Conservation (phyloP, 1,140 invertebrate species). For the Helicoverpa zea region DNA sequence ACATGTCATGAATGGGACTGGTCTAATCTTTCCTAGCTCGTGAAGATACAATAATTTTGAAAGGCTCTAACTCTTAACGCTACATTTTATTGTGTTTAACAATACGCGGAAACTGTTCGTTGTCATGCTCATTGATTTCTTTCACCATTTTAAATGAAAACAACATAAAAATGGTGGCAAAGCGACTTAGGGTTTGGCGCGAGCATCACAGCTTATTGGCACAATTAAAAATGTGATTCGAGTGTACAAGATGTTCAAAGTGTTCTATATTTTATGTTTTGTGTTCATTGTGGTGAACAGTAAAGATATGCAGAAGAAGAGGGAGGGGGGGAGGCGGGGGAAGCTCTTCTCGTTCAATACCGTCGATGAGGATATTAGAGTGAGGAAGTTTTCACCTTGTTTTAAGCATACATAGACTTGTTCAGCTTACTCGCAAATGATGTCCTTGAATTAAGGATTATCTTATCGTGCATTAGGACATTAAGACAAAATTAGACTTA, state of each 20-base stretch:
- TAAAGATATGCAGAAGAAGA: constrained; percentile 52
- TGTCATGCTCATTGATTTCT: constrained; percentile 60
- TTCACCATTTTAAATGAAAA: constrained; percentile 65
- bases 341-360: constrained; percentile 75
- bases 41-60: constrained; percentile 21
- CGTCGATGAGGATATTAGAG: constrained; percentile 69
- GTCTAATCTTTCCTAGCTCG: constrained; percentile 19
- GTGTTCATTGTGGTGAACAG: constrained; percentile 50
- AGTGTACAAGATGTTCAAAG: constrained; percentile 56
- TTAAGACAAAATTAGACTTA: neutral
- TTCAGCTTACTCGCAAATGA: neutral
- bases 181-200: constrained; percentile 55
- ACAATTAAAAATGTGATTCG: constrained; percentile 52
- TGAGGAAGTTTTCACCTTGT: constrained; percentile 55
- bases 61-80: constrained; percentile 53
- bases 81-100: constrained; percentile 63
- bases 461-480: too few species aligned
- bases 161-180: constrained; percentile 65
- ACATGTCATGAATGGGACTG: neutral
- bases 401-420: neutral
- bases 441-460: too few species aligned
- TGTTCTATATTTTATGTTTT: constrained; percentile 55
- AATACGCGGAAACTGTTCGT: constrained; percentile 71
- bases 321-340: constrained; percentile 58
- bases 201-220: constrained; percentile 60